phyloP scores from a whole-genome alignment of 2,113 vertebrate species.

The Cinclus mexicanus region DNA sequence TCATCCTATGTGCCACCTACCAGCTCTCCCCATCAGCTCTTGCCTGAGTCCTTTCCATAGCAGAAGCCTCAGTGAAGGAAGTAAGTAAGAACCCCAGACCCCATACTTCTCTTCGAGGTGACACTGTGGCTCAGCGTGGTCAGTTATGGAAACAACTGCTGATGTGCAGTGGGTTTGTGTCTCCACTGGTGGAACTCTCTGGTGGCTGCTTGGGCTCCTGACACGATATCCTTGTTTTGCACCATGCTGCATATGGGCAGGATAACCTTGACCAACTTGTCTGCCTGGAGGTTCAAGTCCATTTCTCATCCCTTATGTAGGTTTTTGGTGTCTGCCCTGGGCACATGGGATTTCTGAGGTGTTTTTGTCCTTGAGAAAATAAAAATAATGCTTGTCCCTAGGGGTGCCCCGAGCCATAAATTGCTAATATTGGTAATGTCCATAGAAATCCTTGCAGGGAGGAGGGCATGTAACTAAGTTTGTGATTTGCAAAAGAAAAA shows the following conservation, averaged over 20 bases:
- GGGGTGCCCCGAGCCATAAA: neutral
- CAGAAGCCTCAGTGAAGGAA: neutral
- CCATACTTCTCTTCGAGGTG: neutral
- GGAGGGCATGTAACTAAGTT: neutral
- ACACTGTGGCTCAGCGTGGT: neutral
- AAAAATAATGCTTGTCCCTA: neutral
- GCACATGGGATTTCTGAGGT: neutral
- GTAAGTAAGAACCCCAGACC: neutral
- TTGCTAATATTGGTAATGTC: neutral
- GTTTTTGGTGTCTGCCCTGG: neutral
- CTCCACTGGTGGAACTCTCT: fast-evolving
- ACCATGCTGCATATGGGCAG: fast-evolving
- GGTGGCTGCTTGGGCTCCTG: neutral
- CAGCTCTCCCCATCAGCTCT: neutral
- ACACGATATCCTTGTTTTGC: neutral
- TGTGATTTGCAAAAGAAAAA: neutral
- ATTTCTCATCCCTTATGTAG: neutral
- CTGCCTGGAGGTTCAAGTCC: neutral
- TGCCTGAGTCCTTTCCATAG: neutral
- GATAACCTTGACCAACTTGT: fast-evolving
- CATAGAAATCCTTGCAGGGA: neutral
- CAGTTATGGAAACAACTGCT: neutral
- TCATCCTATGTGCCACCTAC: neutral
- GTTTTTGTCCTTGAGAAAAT: neutral
- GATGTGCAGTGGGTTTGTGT: neutral